Percentiles rank a stretch among this genome's conserved stretches.
These are phyloP conservation scores for Xylophagus ater DNA, from an alignment of 2,888 invertebrate genomes.

Conservation along the genomic window DNA sequence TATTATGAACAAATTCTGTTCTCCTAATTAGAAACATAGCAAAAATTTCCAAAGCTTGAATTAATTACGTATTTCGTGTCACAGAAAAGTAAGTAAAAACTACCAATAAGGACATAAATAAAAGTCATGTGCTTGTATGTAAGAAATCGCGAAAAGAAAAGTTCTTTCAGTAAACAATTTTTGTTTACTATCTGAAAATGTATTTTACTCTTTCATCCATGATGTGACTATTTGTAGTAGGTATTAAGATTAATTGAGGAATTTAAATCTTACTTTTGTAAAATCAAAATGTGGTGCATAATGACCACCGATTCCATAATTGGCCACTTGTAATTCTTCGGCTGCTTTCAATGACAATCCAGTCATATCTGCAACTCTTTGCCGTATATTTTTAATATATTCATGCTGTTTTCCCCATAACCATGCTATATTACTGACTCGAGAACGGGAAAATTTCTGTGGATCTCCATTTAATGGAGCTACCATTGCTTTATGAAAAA, in stretches of 20 bases:
- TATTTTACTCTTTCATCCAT: too few relatives aligned
- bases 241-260: constrained; percentile 14
- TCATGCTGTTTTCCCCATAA: constrained; percentile 41
- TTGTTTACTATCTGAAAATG: too few relatives aligned
- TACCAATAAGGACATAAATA: neutral
- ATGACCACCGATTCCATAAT: constrained; percentile 46
- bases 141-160: too few relatives aligned
- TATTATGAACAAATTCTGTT: too few relatives aligned
- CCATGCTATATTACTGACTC: constrained; percentile 53
- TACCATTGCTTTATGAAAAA: constrained; percentile 42
- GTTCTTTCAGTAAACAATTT: too few relatives aligned
- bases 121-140: neutral
- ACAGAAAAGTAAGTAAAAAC: too few relatives aligned
- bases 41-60: too few relatives aligned
- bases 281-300: constrained; percentile 45
- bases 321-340: constrained; percentile 45
- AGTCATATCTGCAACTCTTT: constrained; percentile 44
- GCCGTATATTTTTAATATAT: constrained; percentile 40
- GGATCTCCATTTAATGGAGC: constrained; percentile 80
- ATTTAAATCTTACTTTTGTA: constrained; percentile 46
- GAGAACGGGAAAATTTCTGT: constrained; percentile 52
- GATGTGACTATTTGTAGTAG: too few relatives aligned
- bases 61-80: too few relatives aligned
- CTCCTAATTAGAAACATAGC: too few relatives aligned
- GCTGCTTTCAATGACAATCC: constrained; percentile 46